A percentile compares a stretch with the other conserved stretches of the same genome.
These are phyloP conservation scores for Aleadryas rufinucha DNA, from an alignment of 2,113 vertebrate species.

Conservation along the genomic window DNA sequence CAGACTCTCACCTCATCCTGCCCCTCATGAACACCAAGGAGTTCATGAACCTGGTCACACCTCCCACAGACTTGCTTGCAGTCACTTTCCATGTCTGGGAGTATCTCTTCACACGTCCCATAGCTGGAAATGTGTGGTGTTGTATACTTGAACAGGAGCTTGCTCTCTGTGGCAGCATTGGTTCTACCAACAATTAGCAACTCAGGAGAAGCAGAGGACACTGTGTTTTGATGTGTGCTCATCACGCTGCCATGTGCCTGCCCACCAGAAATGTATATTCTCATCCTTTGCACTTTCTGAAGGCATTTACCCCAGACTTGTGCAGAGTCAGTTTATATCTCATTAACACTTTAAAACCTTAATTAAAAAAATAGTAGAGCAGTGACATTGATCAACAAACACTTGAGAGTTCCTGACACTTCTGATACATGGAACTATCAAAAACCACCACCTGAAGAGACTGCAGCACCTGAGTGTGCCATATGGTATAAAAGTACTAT, in stretches of 20 bases:
- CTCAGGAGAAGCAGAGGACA: background rate
- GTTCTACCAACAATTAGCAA: no score
- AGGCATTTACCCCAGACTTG: background rate
- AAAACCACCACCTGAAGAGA: background rate
- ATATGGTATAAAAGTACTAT: background rate
- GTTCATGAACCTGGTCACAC: background rate
- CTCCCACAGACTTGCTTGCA: background rate
- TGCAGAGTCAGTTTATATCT: background rate
- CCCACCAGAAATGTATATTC: background rate
- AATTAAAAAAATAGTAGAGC: background rate
- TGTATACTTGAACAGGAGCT: background rate
- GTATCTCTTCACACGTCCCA: background rate
- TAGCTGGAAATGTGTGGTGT: background rate
- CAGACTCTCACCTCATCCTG: background rate
- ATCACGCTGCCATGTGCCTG: rapidly evolving
- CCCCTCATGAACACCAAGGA: background rate
- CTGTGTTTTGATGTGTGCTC: background rate
- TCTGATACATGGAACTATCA: background rate
- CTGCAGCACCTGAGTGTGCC: background rate
- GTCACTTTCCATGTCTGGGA: background rate
- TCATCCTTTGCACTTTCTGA: background rate
- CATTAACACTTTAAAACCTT: background rate
- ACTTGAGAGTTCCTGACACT: background rate
- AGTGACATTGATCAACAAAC: background rate
- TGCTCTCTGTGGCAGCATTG: background rate